Percentiles rank a stretch among this genome's conserved stretches.
phyloP scores from a whole-genome alignment of 2,888 invertebrate genomes.

The Synanthedon myopaeformis region DNA sequence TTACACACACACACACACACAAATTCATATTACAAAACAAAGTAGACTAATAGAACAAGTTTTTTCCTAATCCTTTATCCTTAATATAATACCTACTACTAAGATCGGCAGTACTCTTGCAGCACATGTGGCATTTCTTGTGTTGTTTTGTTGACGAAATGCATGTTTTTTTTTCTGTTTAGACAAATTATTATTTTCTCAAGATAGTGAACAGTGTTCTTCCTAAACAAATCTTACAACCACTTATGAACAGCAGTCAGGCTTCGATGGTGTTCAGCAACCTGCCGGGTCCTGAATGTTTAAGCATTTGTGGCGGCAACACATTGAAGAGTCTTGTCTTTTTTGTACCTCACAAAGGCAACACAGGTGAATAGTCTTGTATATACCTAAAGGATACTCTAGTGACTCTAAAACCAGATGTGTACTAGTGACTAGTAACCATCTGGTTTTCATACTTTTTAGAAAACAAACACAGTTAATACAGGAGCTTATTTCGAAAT shows the following conservation, averaged over 20 bases:
- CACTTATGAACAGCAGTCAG: conserved; percentile 45
- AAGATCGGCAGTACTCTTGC: too few relatives aligned
- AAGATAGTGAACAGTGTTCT: conserved; percentile 45
- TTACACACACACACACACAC: too few relatives aligned
- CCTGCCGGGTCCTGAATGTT: conserved; percentile 52
- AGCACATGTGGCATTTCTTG: too few relatives aligned
- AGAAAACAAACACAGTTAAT: background rate
- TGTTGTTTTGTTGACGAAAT: too few relatives aligned
- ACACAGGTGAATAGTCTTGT: conserved; percentile 35
- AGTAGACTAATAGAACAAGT: too few relatives aligned
- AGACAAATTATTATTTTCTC: conserved; percentile 60
- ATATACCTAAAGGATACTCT: background rate
- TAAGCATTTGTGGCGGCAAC: conserved; percentile 45
- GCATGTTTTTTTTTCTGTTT: conserved; percentile 10
- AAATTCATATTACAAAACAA: too few relatives aligned
- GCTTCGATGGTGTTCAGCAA: conserved; percentile 66
- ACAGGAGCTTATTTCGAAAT: background rate
- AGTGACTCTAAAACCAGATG: too few relatives aligned
- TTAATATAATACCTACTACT: too few relatives aligned
- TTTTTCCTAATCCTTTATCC: too few relatives aligned
- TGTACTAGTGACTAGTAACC: background rate
- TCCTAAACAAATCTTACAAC: conserved; percentile 43
- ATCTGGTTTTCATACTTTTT: background rate
- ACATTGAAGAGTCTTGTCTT: conserved; percentile 53
- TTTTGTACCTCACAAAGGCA: conserved; percentile 64